Evolutionary conservation across 2,797 vertebrate species (phyloP).

Genomic region (Eospalax fontanierii): DNA sequence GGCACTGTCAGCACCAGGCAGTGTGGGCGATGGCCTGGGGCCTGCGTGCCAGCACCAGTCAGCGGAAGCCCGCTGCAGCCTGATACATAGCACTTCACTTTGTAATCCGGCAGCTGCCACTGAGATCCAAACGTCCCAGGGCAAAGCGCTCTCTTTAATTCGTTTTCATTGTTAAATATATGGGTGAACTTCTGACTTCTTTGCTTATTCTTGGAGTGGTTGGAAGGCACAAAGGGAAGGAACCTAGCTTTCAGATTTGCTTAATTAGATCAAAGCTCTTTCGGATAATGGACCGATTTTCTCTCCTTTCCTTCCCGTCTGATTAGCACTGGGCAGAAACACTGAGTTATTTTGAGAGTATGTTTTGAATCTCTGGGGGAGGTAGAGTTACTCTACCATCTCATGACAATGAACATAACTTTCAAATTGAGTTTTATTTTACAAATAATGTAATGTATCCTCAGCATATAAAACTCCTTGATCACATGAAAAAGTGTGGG

Average conservation of each 20-base stretch:
- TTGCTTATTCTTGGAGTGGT: constrained; percentile 61
- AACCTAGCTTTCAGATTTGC: background rate
- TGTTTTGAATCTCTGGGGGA: constrained; percentile 52
- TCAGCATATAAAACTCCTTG: background rate
- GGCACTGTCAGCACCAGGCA: accelerated
- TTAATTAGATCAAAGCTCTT: constrained; percentile 68
- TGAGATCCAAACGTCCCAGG: constrained; percentile 80
- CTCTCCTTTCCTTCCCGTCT: constrained; percentile 66
- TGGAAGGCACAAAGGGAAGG: constrained; percentile 46
- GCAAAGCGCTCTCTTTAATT: constrained; percentile 78
- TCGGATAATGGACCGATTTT: constrained; percentile 27
- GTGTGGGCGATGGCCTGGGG: background rate
- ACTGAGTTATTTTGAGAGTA: constrained; percentile 7
- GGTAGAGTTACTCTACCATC: background rate
- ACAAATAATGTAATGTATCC: background rate
- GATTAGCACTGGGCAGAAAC: background rate
- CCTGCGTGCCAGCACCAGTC: background rate
- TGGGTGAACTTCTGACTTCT: constrained; percentile 77
- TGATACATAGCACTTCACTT: constrained; percentile 53
- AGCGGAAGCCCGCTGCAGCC: accelerated
- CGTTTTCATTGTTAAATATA: constrained; percentile 83
- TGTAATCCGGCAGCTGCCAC: constrained; percentile 81
- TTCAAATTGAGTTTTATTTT: constrained; percentile 23
- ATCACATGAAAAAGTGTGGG: background rate
- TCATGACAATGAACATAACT: constrained; percentile 37